Conservation (phyloP, 2,113 vertebrate species). For the Nothobranchius furzeri region DNA sequence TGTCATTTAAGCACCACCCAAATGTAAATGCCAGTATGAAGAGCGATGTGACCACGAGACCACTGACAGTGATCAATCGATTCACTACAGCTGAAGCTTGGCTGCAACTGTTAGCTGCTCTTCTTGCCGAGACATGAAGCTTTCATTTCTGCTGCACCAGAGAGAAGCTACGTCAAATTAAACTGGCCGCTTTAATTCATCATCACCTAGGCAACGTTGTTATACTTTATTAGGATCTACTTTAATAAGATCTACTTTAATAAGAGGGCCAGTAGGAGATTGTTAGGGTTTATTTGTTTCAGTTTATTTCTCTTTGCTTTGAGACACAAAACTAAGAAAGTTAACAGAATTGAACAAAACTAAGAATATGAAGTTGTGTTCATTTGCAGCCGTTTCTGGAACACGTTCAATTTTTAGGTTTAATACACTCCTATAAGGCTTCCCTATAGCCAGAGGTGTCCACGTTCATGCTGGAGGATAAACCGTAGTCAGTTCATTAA, state of each 20-base stretch:
- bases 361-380: too few species aligned
- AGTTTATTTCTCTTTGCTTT: too few species aligned
- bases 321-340: too few species aligned
- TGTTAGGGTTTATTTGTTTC: too few species aligned
- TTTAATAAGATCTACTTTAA: too few species aligned
- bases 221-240: background rate
- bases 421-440: background rate
- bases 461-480: too few species aligned
- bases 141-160: conserved; percentile 1
- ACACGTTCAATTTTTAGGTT: too few species aligned
- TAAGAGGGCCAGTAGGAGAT: background rate
- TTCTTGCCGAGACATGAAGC: conserved; percentile 20
- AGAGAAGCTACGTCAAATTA: conserved; percentile 4
- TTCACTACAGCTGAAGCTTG: conserved; percentile 13
- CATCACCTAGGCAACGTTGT: conserved; percentile 29
- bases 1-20: conserved; percentile 9
- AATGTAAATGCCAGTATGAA: too few species aligned
- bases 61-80: conserved; percentile 35
- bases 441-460: too few species aligned
- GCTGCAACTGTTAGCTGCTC: conserved; percentile 4
- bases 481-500: background rate
- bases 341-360: too few species aligned
- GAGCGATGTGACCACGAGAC: background rate
- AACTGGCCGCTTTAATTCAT: background rate
- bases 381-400: too few species aligned